Evolutionary conservation across 2,888 invertebrate genomes (phyloP).

Genomic region (Nymphalis urticae): DNA sequence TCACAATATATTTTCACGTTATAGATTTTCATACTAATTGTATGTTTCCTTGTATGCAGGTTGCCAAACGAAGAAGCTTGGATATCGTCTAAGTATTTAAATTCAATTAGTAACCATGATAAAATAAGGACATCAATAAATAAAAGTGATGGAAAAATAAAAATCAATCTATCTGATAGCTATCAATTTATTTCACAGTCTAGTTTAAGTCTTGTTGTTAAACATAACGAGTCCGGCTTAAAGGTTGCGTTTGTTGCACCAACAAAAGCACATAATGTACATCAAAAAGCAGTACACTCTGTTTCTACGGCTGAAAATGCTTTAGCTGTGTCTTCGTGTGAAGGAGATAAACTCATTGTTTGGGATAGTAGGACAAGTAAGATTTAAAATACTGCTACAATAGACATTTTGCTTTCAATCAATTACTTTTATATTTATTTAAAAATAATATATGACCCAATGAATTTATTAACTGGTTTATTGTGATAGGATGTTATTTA

Average conservation of each 20-base stretch:
- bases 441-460: background rate
- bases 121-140: slow-evolving; percentile 61
- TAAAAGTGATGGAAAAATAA: slow-evolving; percentile 64
- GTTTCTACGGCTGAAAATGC: slow-evolving; percentile 83
- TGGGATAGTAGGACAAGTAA: slow-evolving; percentile 85
- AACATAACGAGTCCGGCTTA: slow-evolving; percentile 65
- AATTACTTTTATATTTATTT: background rate
- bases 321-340: slow-evolving; percentile 83
- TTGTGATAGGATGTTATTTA: too few relatives aligned
- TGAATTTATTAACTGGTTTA: too few relatives aligned
- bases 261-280: slow-evolving; percentile 70
- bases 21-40: slow-evolving; percentile 8
- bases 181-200: slow-evolving; percentile 70
- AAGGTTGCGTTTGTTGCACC: slow-evolving; percentile 78
- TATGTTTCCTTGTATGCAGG: slow-evolving; percentile 46
- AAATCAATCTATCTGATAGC: slow-evolving; percentile 63
- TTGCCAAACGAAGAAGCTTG: slow-evolving; percentile 72
- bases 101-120: slow-evolving; percentile 67
- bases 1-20: background rate
- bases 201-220: slow-evolving; percentile 68
- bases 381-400: slow-evolving; percentile 27
- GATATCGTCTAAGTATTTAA: slow-evolving; percentile 75
- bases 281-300: slow-evolving; percentile 77
- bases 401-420: background rate
- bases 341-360: slow-evolving; percentile 80